Base-by-base conservation (phyloP, 2,888 invertebrate genomes). In the Nemurella pictetii region DNA sequence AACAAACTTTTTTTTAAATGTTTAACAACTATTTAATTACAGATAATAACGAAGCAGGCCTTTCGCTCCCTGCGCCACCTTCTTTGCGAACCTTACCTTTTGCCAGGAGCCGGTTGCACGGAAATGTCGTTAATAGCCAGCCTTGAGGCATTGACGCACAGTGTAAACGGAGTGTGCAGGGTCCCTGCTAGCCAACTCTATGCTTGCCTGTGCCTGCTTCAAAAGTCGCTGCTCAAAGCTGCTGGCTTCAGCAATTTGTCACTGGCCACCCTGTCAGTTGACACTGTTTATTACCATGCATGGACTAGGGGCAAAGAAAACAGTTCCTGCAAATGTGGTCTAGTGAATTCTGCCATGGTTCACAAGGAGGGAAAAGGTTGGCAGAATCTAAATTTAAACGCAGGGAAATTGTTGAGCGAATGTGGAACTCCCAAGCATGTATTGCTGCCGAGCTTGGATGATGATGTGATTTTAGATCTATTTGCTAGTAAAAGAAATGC, bases 31-130 rank as follows among this genome's bases (percentile, higher is more conserved):
- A 28, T 72, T 83, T 83, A 36, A 15, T 72, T 75, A 32, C 74
- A 87, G 87, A 85, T 87, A 30, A 83, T 84, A n/a, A 83, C 85
- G 2, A 55, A 84, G 26, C 87, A 87, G 27, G 80, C 86, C 15
- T 25, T 87, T 20, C 80, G 75, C 9, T 83, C 86, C 20, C 78
- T 87, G 2, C 82, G 80, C 7, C 84, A 83, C 25, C 82, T 87
- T 12, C 20, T 86, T 27, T 28, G 32, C 0, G 72, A 85, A 28
- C 86, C 86, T 28, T 82, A 29, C 74, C 73, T 87, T 15, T 9
- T 83, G 15, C 87, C 87, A 12, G 87, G 87, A 4, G 84, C 86
- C 36, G 86, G 87, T n/a, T 87, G 87, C 55, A 77, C 85, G 27
- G 87, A 87, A 77, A 85, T 84, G 82, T 85, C 85, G 35, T 55